phyloP scores from a whole-genome alignment of 2,888 invertebrate species.

The Leucophenga montana region DNA sequence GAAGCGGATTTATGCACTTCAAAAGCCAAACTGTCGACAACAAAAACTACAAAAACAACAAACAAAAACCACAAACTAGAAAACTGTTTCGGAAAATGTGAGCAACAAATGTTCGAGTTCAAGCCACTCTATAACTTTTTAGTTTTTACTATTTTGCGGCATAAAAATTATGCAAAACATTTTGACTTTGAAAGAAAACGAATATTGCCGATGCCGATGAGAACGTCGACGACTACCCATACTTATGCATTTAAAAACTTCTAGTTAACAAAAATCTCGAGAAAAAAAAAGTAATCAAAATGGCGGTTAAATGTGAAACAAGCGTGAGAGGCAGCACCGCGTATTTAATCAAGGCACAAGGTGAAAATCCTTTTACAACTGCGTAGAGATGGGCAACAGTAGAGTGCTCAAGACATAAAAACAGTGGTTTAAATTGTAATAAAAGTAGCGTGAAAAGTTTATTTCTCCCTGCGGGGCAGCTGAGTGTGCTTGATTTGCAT shows the following conservation, averaged over 20 bases:
- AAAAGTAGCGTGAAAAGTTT: slow-evolving; percentile 38
- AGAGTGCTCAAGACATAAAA: slow-evolving; percentile 22
- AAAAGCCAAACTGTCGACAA: background rate
- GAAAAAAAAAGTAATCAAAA: slow-evolving; percentile 11
- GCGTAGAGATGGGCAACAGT: background rate
- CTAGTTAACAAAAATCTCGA: slow-evolving; percentile 23
- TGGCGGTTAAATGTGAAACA: background rate
- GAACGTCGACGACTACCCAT: no score
- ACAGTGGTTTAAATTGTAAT: slow-evolving; percentile 56
- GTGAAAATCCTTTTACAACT: slow-evolving; percentile 38
- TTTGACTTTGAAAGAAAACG: slow-evolving; percentile 57
- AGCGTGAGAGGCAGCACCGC: slow-evolving; percentile 5
- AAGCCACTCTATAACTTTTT: slow-evolving; percentile 13
- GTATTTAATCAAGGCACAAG: slow-evolving; percentile 43
- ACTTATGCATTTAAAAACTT: background rate
- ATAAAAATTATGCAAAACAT: slow-evolving; percentile 58
- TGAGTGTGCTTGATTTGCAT: slow-evolving; percentile 21
- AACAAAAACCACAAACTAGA: background rate
- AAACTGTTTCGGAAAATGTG: background rate
- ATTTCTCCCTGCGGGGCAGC: slow-evolving; percentile 12
- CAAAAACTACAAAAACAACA: no score
- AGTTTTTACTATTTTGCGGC: background rate
- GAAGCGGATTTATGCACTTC: slow-evolving; percentile 45
- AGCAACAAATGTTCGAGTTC: background rate
- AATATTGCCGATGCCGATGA: slow-evolving; percentile 36